Evolutionary conservation across 2,888 invertebrate species (phyloP).

Genomic region (Euclidia mi): DNA sequence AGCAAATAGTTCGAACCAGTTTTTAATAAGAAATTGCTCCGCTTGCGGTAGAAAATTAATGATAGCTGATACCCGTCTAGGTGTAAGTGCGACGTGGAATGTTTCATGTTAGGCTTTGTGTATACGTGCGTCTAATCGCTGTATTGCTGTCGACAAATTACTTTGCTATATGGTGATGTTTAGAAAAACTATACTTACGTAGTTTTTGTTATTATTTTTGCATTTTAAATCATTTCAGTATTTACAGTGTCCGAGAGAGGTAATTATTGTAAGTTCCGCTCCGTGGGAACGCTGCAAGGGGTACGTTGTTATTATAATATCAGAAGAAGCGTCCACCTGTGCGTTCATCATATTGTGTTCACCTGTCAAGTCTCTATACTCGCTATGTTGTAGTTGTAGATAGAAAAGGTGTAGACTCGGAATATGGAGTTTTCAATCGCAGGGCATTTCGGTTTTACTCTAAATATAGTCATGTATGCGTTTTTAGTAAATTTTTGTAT

Average conservation of each 20-base stretch:
- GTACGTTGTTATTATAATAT: constrained; percentile 18
- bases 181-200: neutral
- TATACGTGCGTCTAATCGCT: constrained; percentile 36
- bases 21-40: constrained; percentile 75
- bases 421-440: no score
- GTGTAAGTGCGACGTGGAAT: constrained; percentile 50
- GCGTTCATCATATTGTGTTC: constrained; percentile 13
- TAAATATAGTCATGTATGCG: no score
- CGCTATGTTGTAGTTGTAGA: no score
- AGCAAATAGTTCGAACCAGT: constrained; percentile 69
- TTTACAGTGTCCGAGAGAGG: neutral
- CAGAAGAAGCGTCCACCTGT: constrained; percentile 14
- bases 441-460: no score
- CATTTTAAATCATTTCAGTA: neutral
- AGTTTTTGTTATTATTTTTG: neutral
- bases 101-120: constrained; percentile 41
- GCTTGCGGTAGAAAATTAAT: constrained; percentile 72
- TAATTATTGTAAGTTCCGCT: constrained; percentile 5
- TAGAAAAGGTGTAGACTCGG: no score
- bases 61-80: constrained; percentile 63
- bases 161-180: constrained; percentile 1
- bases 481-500: no score
- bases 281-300: constrained; percentile 12
- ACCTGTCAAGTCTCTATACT: constrained; percentile 15
- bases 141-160: constrained; percentile 25